Percentiles rank a stretch among this genome's conserved stretches.
These are phyloP conservation scores for Bombus superbus DNA, from an alignment of 1,140 invertebrate species.

Conservation along the genomic window DNA sequence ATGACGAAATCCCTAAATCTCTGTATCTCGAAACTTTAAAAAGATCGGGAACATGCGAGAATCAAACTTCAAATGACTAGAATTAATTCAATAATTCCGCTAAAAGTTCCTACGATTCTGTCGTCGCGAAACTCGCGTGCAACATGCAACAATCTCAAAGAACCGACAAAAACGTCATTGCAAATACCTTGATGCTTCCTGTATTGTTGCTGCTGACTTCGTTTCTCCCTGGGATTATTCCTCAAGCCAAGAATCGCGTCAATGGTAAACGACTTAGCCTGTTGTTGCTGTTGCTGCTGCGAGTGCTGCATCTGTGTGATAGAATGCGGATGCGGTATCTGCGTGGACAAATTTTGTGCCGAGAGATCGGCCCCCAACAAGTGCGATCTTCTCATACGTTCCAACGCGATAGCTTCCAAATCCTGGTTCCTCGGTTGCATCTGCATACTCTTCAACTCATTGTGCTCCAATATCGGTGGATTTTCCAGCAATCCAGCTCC, in stretches of 20 bases:
- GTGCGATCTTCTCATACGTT: constrained; percentile 76
- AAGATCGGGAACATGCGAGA: no score
- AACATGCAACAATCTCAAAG: neutral
- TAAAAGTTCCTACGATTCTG: neutral
- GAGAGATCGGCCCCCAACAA: constrained; percentile 72
- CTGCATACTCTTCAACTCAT: constrained; percentile 72
- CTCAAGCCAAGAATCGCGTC: constrained; percentile 90
- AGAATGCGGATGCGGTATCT: constrained; percentile 73
- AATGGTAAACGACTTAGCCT: constrained; percentile 89
- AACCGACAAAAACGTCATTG: neutral
- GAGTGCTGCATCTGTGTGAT: constrained; percentile 74
- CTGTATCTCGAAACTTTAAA: no score
- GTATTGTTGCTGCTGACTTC: constrained; percentile 71
- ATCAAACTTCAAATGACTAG: no score
- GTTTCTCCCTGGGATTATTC: constrained; percentile 78
- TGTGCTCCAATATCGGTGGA: constrained; percentile 66
- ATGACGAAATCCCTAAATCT: no score
- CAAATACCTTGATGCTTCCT: constrained; percentile 76
- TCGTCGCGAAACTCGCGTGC: neutral
- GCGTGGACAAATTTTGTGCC: constrained; percentile 72
- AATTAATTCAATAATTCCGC: neutral
- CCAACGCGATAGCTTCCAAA: constrained; percentile 75
- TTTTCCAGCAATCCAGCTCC: constrained; percentile 66
- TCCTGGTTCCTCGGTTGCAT: constrained; percentile 72
- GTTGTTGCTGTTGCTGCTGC: constrained; percentile 78